phyloP scores from a whole-genome alignment of 2,888 invertebrate genomes.

The Dynastes maya region DNA sequence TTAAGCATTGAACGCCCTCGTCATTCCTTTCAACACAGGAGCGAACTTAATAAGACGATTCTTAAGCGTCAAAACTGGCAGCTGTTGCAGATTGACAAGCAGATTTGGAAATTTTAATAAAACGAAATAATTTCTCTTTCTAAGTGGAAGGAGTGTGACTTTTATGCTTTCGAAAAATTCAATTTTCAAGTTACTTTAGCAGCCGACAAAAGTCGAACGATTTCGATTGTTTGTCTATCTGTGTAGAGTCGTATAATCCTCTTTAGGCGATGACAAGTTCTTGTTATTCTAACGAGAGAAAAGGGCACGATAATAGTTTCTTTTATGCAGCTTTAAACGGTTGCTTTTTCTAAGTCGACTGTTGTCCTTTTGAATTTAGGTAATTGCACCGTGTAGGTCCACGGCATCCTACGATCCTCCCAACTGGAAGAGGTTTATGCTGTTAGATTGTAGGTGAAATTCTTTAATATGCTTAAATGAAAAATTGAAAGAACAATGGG shows the following conservation, averaged over 20 bases:
- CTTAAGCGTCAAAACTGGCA: conserved; percentile 9
- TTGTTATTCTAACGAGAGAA: conserved; percentile 47
- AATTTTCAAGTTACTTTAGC: neutral
- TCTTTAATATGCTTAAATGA: no score
- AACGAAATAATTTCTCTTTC: conserved; percentile 23
- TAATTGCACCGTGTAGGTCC: no score
- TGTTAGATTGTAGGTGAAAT: no score
- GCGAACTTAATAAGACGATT: conserved; percentile 31
- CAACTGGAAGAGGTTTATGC: no score
- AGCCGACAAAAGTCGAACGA: neutral
- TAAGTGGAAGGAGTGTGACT: neutral
- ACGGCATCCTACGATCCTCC: no score
- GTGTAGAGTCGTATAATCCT: conserved; percentile 36
- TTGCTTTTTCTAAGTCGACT: neutral
- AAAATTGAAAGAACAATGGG: no score
- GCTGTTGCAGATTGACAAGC: conserved; percentile 40
- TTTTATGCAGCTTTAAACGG: conserved; percentile 28
- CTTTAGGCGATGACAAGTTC: conserved; percentile 33
- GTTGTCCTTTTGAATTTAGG: no score
- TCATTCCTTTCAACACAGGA: neutral
- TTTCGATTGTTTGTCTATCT: conserved; percentile 18
- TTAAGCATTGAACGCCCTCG: no score
- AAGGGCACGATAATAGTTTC: conserved; percentile 42
- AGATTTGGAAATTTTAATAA: conserved; percentile 36
- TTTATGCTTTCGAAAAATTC: conserved; percentile 11